These are phyloP conservation scores for Heteropelma amictum DNA, from an alignment of 2,888 invertebrate species.

Conservation along the genomic window DNA sequence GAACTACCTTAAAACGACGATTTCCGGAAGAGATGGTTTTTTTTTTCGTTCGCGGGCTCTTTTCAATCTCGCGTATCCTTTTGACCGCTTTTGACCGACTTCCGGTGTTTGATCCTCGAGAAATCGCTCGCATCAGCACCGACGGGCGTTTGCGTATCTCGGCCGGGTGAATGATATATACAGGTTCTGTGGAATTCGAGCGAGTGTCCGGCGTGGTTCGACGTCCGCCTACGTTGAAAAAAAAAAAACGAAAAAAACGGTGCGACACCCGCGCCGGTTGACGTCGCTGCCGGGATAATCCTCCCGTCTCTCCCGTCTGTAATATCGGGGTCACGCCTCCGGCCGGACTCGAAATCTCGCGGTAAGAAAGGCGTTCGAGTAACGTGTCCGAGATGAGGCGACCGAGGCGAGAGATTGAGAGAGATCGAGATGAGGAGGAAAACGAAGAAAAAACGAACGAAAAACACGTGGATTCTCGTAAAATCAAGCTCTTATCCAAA, in stretches of 20 bases:
- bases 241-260: conserved; percentile 9
- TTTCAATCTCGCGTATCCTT: no score
- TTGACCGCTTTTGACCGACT: no score
- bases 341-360: not conserved
- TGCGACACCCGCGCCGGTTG: conserved; percentile 34
- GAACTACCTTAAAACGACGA: no score
- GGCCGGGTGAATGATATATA: conserved; percentile 22
- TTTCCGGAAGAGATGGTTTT: no score
- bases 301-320: conserved; percentile 4
- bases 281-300: conserved; percentile 6
- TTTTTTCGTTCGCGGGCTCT: no score
- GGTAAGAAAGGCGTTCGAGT: no score
- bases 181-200: conserved; percentile 61
- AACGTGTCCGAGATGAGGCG: no score
- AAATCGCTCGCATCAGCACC: not conserved
- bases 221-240: conserved; percentile 43
- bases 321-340: conserved; percentile 22
- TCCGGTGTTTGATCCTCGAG: no score
- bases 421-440: not conserved
- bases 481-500: conserved; percentile 46
- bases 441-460: not conserved
- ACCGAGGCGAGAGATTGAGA: not conserved
- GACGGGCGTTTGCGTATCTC: not conserved
- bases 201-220: conserved; percentile 1
- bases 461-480: conserved; percentile 22